These are phyloP conservation scores for Parasteatoda tepidariorum DNA, from an alignment of 1,140 invertebrate species.

Conservation along the genomic window DNA sequence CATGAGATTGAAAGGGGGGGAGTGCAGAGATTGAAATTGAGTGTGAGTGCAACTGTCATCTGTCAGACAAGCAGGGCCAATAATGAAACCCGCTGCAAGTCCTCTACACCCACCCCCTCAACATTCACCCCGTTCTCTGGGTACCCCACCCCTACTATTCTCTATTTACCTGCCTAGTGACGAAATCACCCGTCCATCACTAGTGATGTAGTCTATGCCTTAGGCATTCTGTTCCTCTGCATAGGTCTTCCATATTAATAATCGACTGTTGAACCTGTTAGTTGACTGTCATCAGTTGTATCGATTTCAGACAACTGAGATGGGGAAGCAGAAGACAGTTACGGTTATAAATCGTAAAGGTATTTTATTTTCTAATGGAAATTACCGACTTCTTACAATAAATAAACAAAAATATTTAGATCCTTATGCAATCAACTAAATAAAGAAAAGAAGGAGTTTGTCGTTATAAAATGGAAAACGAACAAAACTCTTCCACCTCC, in stretches of 20 bases:
- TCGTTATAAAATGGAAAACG: too few species aligned
- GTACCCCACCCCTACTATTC: too few species aligned
- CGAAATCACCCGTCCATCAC: not conserved
- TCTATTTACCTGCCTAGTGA: not conserved
- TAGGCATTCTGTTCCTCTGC: not conserved
- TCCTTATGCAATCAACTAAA: too few species aligned
- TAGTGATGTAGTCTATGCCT: not conserved
- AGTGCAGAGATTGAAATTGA: not conserved
- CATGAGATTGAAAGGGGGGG: not conserved
- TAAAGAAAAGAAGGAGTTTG: too few species aligned
- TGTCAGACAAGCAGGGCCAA: not conserved
- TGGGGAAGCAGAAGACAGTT: too few species aligned
- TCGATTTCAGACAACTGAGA: not conserved
- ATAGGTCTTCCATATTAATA: not conserved
- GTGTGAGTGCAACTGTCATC: not conserved
- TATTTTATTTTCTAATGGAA: not conserved
- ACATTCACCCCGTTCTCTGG: not conserved
- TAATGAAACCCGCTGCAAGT: not conserved
- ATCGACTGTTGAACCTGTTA: not conserved
- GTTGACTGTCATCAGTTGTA: not conserved
- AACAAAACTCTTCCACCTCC: too few species aligned
- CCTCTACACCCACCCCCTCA: not conserved
- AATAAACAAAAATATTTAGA: too few species aligned
- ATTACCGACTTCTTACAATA: too few species aligned
- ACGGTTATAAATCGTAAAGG: too few species aligned